Evolutionary conservation across 2,797 vertebrate species (phyloP).

Genomic region (Enteromius unitaeniatus): DNA sequence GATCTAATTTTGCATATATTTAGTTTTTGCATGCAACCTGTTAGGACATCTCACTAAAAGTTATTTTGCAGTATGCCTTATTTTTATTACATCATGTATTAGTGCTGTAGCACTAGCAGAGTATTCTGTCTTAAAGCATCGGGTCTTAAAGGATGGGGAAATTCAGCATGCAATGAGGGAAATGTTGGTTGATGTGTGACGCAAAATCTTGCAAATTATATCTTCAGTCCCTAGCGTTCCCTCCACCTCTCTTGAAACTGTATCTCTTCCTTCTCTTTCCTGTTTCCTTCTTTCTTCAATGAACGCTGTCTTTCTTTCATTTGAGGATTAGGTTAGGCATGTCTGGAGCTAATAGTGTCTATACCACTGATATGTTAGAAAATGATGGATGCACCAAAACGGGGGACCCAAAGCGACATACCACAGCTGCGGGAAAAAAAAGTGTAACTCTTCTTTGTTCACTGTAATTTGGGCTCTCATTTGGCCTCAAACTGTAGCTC

Average conservation of each 20-base stretch:
- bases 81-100: background rate
- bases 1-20: background rate
- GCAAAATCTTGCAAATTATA: slow-evolving; percentile 67
- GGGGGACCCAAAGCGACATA: slow-evolving; percentile 8
- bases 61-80: background rate
- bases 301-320: slow-evolving; percentile 50
- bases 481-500: slow-evolving; percentile 19
- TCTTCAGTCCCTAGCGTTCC: slow-evolving; percentile 70
- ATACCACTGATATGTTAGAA: slow-evolving; percentile 73
- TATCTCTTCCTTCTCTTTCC: slow-evolving; percentile 64
- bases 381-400: slow-evolving; percentile 49
- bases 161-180: background rate
- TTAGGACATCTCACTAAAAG: background rate
- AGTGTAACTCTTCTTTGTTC: background rate
- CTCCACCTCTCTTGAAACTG: slow-evolving; percentile 74
- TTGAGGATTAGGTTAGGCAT: slow-evolving; percentile 70
- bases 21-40: background rate
- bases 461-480: slow-evolving; percentile 10
- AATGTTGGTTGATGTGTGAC: background rate
- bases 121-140: background rate
- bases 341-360: slow-evolving; percentile 81
- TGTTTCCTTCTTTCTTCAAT: slow-evolving; percentile 53
- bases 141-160: background rate
- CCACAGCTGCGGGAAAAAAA: background rate
- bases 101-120: background rate